phyloP scores from a whole-genome alignment of 1,140 invertebrate genomes.

The Colletes gigas region DNA sequence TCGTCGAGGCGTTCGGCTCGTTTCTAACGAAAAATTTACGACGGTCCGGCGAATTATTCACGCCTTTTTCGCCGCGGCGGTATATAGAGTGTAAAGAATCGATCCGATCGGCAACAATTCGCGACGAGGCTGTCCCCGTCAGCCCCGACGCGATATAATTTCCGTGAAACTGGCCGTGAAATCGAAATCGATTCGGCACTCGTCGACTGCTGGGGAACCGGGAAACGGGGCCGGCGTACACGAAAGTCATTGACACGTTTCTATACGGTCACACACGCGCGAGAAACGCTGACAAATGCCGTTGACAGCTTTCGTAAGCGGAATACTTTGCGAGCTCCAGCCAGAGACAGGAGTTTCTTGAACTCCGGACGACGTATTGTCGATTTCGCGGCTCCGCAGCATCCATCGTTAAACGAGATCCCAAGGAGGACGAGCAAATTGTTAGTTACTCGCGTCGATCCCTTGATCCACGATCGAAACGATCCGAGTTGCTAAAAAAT shows the following conservation, averaged over 20 bases:
- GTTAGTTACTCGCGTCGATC: no score
- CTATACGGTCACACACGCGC: conserved; percentile 4
- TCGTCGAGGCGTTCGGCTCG: no score
- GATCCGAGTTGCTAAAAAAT: no score
- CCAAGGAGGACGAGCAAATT: no score
- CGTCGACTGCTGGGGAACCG: conserved; percentile 38
- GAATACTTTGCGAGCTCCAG: conserved; percentile 31
- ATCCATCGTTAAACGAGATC: no score
- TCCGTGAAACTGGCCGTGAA: conserved; percentile 61
- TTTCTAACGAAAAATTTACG: neutral
- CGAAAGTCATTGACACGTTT: conserved; percentile 61
- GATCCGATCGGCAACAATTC: conserved; percentile 28
- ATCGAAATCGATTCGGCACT: conserved; percentile 60
- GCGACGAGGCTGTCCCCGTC: conserved; percentile 17
- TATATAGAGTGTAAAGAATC: neutral
- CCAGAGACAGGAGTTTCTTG: conserved; percentile 25
- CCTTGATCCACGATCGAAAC: no score
- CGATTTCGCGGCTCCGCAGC: neutral
- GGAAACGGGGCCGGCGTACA: conserved; percentile 57
- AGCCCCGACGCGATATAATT: conserved; percentile 54
- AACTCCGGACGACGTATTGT: conserved; percentile 3
- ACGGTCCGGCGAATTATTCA: neutral
- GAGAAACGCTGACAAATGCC: conserved; percentile 32
- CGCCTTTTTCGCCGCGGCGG: no score
- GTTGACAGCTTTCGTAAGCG: conserved; percentile 25